Percentiles rank a stretch among this genome's conserved stretches.
These are phyloP conservation scores for Oncorhynchus mykiss DNA, from an alignment of 2,113 vertebrate genomes.

Conservation along the genomic window DNA sequence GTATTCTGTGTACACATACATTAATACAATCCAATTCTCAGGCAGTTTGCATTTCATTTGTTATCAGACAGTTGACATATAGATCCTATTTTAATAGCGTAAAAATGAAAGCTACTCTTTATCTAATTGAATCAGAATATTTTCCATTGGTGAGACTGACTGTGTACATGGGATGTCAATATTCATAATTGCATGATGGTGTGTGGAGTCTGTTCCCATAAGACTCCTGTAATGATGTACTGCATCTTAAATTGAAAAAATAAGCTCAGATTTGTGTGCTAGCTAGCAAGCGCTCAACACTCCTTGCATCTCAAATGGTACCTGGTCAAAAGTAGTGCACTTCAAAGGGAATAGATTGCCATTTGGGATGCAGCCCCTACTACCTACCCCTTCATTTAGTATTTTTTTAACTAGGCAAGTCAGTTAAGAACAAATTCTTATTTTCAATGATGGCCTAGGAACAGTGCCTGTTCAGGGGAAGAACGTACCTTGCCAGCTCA, in stretches of 20 bases:
- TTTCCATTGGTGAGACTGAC: slow-evolving; percentile 5
- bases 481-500: too few species aligned
- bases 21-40: neutral
- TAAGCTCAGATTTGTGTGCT: slow-evolving; percentile 4
- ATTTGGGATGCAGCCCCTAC: too few species aligned
- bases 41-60: slow-evolving; percentile 7
- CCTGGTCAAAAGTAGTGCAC: too few species aligned
- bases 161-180: slow-evolving; percentile 19
- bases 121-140: slow-evolving; percentile 21
- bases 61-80: slow-evolving; percentile 4
- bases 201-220: neutral
- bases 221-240: slow-evolving; percentile 11
- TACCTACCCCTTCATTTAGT: neutral
- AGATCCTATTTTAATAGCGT: neutral
- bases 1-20: neutral
- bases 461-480: too few species aligned
- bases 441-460: too few species aligned
- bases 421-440: too few species aligned
- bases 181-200: slow-evolving; percentile 25
- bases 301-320: too few species aligned
- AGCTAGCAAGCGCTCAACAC: neutral
- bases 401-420: neutral
- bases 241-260: slow-evolving; percentile 14
- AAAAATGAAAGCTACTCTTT: slow-evolving; percentile 4
- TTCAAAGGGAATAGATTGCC: too few species aligned